Percentiles rank a stretch among this genome's conserved stretches.
Conservation (phyloP, 2,888 invertebrate genomes). For the Crepidodera aurea region DNA sequence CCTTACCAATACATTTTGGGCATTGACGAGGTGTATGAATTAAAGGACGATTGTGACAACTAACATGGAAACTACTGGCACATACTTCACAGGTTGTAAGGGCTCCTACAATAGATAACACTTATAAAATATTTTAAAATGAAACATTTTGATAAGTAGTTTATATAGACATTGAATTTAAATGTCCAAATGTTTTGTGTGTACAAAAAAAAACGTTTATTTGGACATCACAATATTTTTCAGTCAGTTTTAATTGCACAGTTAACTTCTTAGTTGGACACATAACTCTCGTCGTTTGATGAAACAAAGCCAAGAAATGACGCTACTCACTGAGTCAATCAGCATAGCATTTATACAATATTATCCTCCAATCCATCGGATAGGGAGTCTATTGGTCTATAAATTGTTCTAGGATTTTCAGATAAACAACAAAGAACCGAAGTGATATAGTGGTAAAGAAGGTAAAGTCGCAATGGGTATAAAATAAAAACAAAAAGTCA, state of each 20-base stretch:
- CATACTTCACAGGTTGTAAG: conserved; percentile 64
- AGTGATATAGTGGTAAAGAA: conserved; percentile 49
- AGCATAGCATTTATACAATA: too few relatives aligned
- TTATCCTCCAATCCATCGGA: conserved; percentile 55
- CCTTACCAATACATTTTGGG: conserved; percentile 61
- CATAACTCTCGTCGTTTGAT: too few relatives aligned
- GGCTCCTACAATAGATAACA: conserved; percentile 55
- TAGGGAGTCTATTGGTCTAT: conserved; percentile 53
- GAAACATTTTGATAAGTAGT: too few relatives aligned
- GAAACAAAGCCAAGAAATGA: too few relatives aligned
- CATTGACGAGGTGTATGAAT: conserved; percentile 62
- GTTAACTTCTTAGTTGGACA: too few relatives aligned
- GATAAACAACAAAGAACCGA: conserved; percentile 55
- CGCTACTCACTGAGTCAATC: too few relatives aligned
- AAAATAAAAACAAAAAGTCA: conserved; percentile 48
- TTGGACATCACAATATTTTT: too few relatives aligned
- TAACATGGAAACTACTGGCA: conserved; percentile 63
- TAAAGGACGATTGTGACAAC: conserved; percentile 64
- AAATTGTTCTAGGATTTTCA: conserved; percentile 52
- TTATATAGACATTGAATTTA: too few relatives aligned
- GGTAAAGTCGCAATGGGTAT: conserved; percentile 48
- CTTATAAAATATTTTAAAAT: conserved; percentile 5
- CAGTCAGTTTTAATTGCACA: too few relatives aligned
- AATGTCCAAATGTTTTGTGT: too few relatives aligned
- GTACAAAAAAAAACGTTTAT: too few relatives aligned